Percentiles rank a stretch among this genome's conserved stretches.
Evolutionary conservation across 2,888 invertebrate genomes (phyloP).

Genomic region (Lasioglossum zephyrum): DNA sequence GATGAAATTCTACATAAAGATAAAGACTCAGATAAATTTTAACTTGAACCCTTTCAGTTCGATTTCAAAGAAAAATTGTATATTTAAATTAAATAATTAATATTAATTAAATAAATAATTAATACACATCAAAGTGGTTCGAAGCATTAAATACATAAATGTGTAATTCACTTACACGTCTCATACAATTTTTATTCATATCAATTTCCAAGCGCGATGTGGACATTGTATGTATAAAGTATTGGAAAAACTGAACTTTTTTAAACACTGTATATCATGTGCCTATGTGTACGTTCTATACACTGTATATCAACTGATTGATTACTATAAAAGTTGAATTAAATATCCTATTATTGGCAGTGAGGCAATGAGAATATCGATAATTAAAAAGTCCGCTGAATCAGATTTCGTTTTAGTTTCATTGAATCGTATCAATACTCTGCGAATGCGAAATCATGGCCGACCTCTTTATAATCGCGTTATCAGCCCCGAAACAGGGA

Average conservation of each 20-base stretch:
- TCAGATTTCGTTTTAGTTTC: not conserved
- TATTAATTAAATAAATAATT: not conserved
- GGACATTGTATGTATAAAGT: no score
- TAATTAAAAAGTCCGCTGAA: not conserved
- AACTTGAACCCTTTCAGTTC: not conserved
- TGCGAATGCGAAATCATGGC: not conserved
- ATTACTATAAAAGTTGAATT: not conserved
- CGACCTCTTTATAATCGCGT: constrained; percentile 3
- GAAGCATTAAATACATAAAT: not conserved
- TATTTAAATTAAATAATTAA: no score
- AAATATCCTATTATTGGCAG: not conserved
- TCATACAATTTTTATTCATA: no score
- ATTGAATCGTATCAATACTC: not conserved
- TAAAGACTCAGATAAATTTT: not conserved
- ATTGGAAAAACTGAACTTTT: not conserved
- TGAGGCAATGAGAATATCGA: not conserved
- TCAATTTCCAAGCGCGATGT: no score
- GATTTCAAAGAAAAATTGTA: not conserved
- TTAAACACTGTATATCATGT: not conserved
- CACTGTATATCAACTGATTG: not conserved
- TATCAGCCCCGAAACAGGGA: not conserved
- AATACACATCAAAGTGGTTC: not conserved
- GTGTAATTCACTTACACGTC: no score
- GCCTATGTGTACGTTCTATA: no score
- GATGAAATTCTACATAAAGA: no score